phyloP scores from a whole-genome alignment of 2,113 vertebrate species.

The Ceuthmochares aereus region DNA sequence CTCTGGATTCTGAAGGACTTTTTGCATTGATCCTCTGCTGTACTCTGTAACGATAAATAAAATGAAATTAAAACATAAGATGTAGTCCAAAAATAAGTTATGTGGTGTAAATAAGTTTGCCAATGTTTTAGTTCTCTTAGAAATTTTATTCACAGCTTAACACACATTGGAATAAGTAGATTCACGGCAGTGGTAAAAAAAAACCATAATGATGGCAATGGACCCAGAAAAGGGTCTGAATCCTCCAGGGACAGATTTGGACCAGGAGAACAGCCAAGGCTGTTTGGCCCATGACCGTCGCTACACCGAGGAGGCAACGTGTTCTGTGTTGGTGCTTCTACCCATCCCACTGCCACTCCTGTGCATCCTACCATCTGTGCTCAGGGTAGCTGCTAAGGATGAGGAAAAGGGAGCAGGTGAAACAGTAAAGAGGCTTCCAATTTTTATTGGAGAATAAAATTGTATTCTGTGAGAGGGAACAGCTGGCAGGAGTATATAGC shows the following conservation, averaged over 20 bases:
- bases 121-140: not conserved
- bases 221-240: not conserved
- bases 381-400: not conserved
- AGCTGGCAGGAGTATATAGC: not conserved
- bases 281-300: not conserved
- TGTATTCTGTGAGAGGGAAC: not conserved
- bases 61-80: not conserved
- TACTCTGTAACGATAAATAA: not conserved
- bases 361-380: accelerated
- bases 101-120: not conserved
- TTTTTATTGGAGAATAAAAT: not conserved
- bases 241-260: not conserved
- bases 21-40: not conserved
- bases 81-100: not conserved
- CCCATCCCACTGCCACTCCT: not conserved
- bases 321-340: accelerated
- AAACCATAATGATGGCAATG: no score
- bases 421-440: not conserved
- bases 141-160: not conserved
- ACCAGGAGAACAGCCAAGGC: not conserved
- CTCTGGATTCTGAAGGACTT: not conserved
- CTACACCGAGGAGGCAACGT: not conserved
- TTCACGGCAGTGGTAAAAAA: not conserved
- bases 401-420: not conserved
- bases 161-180: accelerated